Base-by-base conservation (phyloP, 2,888 invertebrate genomes). In the Dione vanillae region DNA sequence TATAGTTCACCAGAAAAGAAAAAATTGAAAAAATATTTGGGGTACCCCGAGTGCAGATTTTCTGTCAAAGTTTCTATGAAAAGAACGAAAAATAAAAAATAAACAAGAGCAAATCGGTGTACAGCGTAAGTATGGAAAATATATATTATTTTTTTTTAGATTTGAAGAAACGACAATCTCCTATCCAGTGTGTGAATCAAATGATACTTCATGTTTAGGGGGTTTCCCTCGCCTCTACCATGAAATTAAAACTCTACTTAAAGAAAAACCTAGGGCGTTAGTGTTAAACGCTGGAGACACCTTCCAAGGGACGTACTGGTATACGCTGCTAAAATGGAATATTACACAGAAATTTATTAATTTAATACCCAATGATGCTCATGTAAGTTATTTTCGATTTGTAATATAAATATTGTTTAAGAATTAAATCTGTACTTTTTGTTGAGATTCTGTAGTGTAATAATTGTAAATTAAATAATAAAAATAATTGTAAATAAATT, bases 271-370 rank as follows among this genome's bases (percentile, higher is more conserved):
- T 0, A 91, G 95, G 69, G 94, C 96, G 0, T 84, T 98, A 3
- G 94, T 97, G 43, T 84, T 98, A 69, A 96, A 97, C 81, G 97
- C 96, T 0, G 98, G 97, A 0, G 97, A 98, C 83, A 95, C 95
- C 78, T 98, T 95, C 82, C 97, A 97, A 84, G 97, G 97, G 0
- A 97, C 97, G 0, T 92, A 97, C 14, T 97, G 97, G 96, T 97
- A 97, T 83, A 95, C 95, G 37, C 78, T 96, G 10, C 91, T 95
- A 67, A 94, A 95, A 75, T 96, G 96, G 95, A 95, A 95, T 78
- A 94, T 96, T 0, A 96, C 96, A 0, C 95, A 96, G 52, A 87
- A 94, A 68, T 96, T 97, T 80, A 94, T 97, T 78, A 97, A 97
- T 80, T 89, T 95, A 83, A 83, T 97, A 56, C 95, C 95, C 0